phyloP scores from a whole-genome alignment of 2,113 vertebrate species.

The Cololabis saira region DNA sequence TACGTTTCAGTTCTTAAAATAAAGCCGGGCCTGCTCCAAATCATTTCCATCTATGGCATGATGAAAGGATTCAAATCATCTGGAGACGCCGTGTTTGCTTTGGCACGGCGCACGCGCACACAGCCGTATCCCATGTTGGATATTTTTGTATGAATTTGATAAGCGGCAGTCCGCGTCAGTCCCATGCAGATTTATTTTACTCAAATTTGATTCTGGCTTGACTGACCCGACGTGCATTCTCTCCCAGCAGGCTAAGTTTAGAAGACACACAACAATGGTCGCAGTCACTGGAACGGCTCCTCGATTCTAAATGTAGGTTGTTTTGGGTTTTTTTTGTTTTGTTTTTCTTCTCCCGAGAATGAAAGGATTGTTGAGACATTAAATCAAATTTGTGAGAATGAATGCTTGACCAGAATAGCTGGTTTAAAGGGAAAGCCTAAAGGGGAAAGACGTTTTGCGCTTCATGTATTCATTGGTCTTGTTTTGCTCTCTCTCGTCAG shows the following conservation, averaged over 20 bases:
- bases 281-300: slow-evolving; percentile 83
- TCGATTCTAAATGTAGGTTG: slow-evolving; percentile 84
- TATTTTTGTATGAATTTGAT: slow-evolving; percentile 53
- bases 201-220: slow-evolving; percentile 49
- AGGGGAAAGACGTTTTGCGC: background rate
- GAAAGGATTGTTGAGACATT: slow-evolving; percentile 25
- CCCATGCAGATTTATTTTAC: slow-evolving; percentile 10
- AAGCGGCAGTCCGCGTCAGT: no score
- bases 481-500: slow-evolving; percentile 55
- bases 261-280: slow-evolving; percentile 85
- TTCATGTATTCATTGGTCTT: slow-evolving; percentile 7
- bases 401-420: slow-evolving; percentile 9
- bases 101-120: slow-evolving; percentile 49
- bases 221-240: slow-evolving; percentile 56
- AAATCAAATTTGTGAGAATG: slow-evolving; percentile 34
- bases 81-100: slow-evolving; percentile 70
- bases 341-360: slow-evolving; percentile 6
- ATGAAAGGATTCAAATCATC: slow-evolving; percentile 68
- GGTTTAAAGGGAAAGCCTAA: slow-evolving; percentile 1
- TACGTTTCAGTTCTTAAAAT: slow-evolving; percentile 72
- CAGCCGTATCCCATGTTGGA: slow-evolving; percentile 38
- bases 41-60: slow-evolving; percentile 77
- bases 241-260: slow-evolving; percentile 80
- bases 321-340: no score
- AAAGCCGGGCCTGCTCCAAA: slow-evolving; percentile 52